Conservation (phyloP, 2,888 invertebrate species). For the Iselma pallidipennis region DNA sequence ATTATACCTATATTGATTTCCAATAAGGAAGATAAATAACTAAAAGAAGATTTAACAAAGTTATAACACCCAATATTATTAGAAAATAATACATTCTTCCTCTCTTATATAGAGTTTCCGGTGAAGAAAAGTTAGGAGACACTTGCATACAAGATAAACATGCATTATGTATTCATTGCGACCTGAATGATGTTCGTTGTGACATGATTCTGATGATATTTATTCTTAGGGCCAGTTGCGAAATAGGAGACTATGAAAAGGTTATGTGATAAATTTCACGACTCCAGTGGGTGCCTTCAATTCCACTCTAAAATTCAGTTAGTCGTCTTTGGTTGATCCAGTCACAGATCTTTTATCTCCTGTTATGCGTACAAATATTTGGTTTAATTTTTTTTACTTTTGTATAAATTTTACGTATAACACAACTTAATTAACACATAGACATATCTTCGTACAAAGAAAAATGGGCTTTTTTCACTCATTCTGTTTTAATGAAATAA, state of each 20-base stretch:
- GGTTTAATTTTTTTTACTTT: not conserved
- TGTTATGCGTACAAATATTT: not conserved
- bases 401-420: not conserved
- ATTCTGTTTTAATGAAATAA: not conserved
- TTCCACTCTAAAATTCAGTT: slow-evolving; percentile 53
- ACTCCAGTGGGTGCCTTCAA: slow-evolving; percentile 54
- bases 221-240: slow-evolving; percentile 40
- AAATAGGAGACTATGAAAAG: slow-evolving; percentile 49
- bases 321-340: slow-evolving; percentile 31
- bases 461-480: not conserved
- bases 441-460: not conserved
- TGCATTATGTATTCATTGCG: slow-evolving; percentile 49
- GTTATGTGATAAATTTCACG: slow-evolving; percentile 55
- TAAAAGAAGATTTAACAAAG: too few relatives aligned
- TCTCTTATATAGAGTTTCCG: too few relatives aligned
- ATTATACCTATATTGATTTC: not conserved
- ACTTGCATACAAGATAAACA: slow-evolving; percentile 40
- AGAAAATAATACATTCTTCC: too few relatives aligned
- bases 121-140: slow-evolving; percentile 7
- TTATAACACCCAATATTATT: too few relatives aligned
- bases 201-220: slow-evolving; percentile 47
- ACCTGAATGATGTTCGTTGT: slow-evolving; percentile 33
- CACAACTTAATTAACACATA: not conserved
- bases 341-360: not conserved
- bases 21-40: not conserved